Percentiles rank a stretch among this genome's conserved stretches.
Conservation (phyloP, 2,888 invertebrate genomes). For the Pseudeuparius sepicola region DNA sequence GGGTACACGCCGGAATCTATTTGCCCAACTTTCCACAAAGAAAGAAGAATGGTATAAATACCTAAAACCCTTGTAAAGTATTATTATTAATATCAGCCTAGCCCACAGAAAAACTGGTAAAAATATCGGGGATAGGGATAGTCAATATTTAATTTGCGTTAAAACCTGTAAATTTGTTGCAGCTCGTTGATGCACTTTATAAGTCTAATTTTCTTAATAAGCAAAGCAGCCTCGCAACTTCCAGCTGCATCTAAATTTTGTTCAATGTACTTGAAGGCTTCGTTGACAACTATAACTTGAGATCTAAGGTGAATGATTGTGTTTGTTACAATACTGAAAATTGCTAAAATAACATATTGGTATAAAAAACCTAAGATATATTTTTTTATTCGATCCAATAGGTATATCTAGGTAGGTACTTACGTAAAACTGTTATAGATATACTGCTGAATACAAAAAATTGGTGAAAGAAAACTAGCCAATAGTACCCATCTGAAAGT, state of each 20-base stretch:
- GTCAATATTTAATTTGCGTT: too few relatives aligned
- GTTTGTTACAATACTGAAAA: constrained; percentile 13
- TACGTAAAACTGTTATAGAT: constrained; percentile 18
- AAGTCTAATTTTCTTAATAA: constrained; percentile 17
- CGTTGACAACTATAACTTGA: constrained; percentile 13
- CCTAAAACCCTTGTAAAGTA: too few relatives aligned
- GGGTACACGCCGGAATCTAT: too few relatives aligned
- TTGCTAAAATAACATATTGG: too few relatives aligned
- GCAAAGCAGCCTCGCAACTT: constrained; percentile 3
- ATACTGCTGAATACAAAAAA: constrained; percentile 11
- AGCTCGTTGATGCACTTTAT: constrained; percentile 21
- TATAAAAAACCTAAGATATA: too few relatives aligned
- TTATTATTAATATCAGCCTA: too few relatives aligned
- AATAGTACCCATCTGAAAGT: constrained; percentile 18
- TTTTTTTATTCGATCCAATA: too few relatives aligned
- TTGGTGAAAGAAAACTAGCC: constrained; percentile 13
- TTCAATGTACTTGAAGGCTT: constrained; percentile 18
- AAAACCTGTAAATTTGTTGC: constrained; percentile 22
- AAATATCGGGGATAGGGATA: too few relatives aligned
- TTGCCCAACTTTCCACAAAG: too few relatives aligned
- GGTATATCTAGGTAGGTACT: constrained; percentile 2
- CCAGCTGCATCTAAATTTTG: constrained; percentile 12
- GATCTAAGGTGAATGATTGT: constrained; percentile 17
- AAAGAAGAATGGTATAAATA: too few relatives aligned
- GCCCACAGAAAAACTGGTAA: too few relatives aligned